Conservation (phyloP, 1,140 invertebrate species). For the Plutomurus gul region DNA sequence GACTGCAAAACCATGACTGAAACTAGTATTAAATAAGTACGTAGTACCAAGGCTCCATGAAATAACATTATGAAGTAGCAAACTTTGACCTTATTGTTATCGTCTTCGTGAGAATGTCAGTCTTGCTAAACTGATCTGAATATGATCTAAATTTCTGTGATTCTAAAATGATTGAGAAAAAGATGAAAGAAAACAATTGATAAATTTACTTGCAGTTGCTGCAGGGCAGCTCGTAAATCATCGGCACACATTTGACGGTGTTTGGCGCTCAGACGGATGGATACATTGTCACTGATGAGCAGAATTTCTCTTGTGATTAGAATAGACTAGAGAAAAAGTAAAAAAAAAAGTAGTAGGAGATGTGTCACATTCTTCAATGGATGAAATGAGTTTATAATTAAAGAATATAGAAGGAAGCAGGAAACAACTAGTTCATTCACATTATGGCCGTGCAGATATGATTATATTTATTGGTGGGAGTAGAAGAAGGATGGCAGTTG, state of each 20-base stretch:
- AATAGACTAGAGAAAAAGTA: constrained; percentile 30
- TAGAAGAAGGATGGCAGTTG: background rate
- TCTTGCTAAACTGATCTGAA: too few species aligned
- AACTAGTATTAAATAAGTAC: too few species aligned
- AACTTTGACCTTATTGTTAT: too few species aligned
- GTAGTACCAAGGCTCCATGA: too few species aligned
- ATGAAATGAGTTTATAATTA: background rate
- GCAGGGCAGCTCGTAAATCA: constrained; percentile 36
- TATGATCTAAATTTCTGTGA: too few species aligned
- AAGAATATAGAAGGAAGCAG: background rate
- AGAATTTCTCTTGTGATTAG: constrained; percentile 47
- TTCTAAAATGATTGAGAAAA: background rate
- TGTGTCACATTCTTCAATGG: background rate
- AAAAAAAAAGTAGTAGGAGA: background rate
- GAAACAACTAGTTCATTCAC: background rate
- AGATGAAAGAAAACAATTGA: background rate
- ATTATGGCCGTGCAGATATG: background rate
- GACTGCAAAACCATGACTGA: too few species aligned
- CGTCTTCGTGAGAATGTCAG: too few species aligned
- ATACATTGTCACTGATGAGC: constrained; percentile 36
- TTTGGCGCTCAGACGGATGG: constrained; percentile 45
- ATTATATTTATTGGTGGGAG: background rate
- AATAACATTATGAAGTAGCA: too few species aligned
- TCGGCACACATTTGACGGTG: constrained; percentile 51
- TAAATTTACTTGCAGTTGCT: constrained; percentile 35